These are phyloP conservation scores for Triplophysa rosa DNA, from an alignment of 2,113 vertebrate species.

Conservation along the genomic window DNA sequence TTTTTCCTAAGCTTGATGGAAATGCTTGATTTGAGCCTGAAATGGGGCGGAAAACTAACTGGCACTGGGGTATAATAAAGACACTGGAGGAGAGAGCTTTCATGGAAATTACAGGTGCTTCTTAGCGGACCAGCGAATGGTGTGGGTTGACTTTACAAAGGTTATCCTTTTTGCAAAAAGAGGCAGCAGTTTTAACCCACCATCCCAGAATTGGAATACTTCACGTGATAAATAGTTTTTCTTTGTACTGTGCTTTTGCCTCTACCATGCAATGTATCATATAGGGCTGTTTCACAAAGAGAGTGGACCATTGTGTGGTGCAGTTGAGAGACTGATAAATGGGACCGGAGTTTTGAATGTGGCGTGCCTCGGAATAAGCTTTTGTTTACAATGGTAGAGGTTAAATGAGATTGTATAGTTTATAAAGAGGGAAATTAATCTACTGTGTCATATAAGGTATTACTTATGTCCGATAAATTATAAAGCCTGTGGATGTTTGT, in stretches of 20 bases:
- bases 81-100: conserved; percentile 47
- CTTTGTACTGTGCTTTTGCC: conserved; percentile 22
- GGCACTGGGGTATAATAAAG: conserved; percentile 48
- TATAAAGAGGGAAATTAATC: conserved; percentile 18
- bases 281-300: conserved; percentile 32
- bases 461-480: conserved; percentile 7
- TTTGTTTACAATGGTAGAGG: conserved; percentile 22
- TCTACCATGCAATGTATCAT: conserved; percentile 39
- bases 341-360: conserved; percentile 33
- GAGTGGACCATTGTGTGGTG: conserved; percentile 25
- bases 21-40: conserved; percentile 62
- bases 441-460: conserved; percentile 19
- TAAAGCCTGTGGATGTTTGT: not conserved
- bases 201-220: conserved; percentile 14
- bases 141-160: conserved; percentile 47
- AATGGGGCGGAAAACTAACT: conserved; percentile 67
- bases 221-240: conserved; percentile 47
- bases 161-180: conserved; percentile 36
- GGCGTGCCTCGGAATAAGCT: conserved; percentile 19
- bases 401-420: conserved; percentile 8
- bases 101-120: conserved; percentile 52
- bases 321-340: conserved; percentile 38
- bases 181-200: conserved; percentile 28
- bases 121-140: not conserved
- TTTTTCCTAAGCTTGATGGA: conserved; percentile 41